phyloP scores from a whole-genome alignment of 2,888 invertebrate species.

The Catocala fraxini region DNA sequence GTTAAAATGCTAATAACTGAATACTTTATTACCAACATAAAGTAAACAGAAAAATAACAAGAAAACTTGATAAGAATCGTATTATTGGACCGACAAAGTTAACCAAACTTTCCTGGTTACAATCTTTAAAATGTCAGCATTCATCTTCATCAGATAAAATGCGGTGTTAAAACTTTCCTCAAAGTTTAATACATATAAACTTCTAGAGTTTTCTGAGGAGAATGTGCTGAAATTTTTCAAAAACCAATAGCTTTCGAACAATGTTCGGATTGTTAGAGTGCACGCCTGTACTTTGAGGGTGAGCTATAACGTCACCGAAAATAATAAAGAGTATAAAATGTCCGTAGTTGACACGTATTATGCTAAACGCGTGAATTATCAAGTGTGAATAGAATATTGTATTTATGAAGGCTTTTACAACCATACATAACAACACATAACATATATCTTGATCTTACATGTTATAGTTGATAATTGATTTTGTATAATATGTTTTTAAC shows the following conservation, averaged over 20 bases:
- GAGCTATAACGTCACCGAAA: conserved; percentile 34
- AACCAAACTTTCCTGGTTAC: conserved; percentile 20
- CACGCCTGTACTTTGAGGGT: conserved; percentile 23
- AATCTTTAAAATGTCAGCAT: conserved; percentile 36
- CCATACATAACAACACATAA: no score
- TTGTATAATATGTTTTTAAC: no score
- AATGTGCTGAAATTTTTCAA: conserved; percentile 42
- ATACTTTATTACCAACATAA: no score
- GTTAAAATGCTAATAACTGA: no score
- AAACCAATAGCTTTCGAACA: conserved; percentile 42
- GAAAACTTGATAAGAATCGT: conserved; percentile 2
- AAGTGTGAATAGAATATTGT: not conserved
- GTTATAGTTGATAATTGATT: no score
- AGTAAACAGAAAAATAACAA: not conserved
- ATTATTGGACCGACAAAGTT: conserved; percentile 2
- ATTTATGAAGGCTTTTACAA: not conserved
- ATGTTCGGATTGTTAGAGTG: conserved; percentile 41
- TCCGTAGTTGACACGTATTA: conserved; percentile 4
- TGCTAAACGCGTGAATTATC: conserved; percentile 3
- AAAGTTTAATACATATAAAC: conserved; percentile 44
- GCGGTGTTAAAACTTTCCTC: conserved; percentile 38
- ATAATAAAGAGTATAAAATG: conserved; percentile 40
- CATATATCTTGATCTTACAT: no score
- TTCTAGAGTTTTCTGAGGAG: conserved; percentile 37
- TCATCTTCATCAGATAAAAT: conserved; percentile 37